Base-by-base conservation (phyloP, 1,140 invertebrate genomes). In the Oncopodura yosiiana region DNA sequence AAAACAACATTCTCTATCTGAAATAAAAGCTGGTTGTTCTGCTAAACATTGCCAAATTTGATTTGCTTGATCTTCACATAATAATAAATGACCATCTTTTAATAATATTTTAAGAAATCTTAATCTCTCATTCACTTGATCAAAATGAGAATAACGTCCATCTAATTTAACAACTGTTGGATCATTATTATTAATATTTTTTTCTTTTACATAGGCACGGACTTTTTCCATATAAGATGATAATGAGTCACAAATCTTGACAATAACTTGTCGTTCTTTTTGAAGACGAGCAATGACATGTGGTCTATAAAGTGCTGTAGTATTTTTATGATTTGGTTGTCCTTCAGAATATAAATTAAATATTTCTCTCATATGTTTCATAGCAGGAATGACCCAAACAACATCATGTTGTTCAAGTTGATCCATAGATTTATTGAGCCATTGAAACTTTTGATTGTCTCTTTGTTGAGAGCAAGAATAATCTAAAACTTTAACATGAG, bases 11-110 rank as follows among this genome's bases (percentile, higher is more conserved):
- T 98, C 94, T 37, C 93, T 78, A 72, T 98, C 94, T 3, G 83
- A 82, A 3, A 83, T 73, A 70, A 93, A 94, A 1, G 93, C 89
- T 6, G 91, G 89, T 67, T 84, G 85, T 69, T 95, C 91, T 12
- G 92, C 91, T 41, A 98, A 74, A 71, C 90, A 94, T 63, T 90
- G 82, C 94, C 94, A 98, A 61, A 98, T 94, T 76, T 94, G 87
- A 70, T 92, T 90, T 2, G 93, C 93, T 76, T 96, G 93, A 68
- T 92, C 87, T 21, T 90, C 87, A 73, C 92, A 95, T 43, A 97
- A 75, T 89, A 91, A 96, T 24, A 97, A 70, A 70, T 94, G 89
- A 21, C 92, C 91, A 74, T 95, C 91, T 77, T 80, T 90, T 27
- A 90, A 73, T 62, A 88, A 74, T 74, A 91, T 94, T 69, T 90